phyloP scores from a whole-genome alignment of 35 echinoderm and acorn worm genomes.

The Heliocidaris tuberculata region DNA sequence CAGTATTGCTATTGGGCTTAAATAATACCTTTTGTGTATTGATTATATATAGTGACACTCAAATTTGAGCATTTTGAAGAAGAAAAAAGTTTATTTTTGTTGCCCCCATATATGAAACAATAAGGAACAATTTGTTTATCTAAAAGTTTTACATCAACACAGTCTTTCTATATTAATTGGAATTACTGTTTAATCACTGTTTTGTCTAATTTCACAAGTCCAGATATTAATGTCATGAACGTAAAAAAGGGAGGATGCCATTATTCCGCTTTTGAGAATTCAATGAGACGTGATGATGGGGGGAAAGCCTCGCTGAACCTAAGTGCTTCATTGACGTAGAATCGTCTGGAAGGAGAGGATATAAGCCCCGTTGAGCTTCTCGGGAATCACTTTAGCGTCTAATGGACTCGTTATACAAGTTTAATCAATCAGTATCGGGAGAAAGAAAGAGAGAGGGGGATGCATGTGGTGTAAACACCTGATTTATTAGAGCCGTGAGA shows the following conservation, averaged over 20 bases:
- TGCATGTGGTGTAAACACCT: conserved; percentile 21
- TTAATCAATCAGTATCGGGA: not conserved
- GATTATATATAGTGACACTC: not conserved
- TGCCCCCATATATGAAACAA: not conserved
- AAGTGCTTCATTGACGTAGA: conserved; percentile 16
- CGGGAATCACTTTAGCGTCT: not conserved
- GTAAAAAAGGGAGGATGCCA: not conserved
- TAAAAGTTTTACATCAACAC: not conserved
- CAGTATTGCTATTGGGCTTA: too few relatives aligned
- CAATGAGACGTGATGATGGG: not conserved
- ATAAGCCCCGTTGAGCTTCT: not conserved
- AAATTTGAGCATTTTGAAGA: not conserved
- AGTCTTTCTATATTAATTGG: too few relatives aligned
- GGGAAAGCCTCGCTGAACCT: not conserved
- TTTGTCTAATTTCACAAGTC: too few relatives aligned
- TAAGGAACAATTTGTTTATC: not conserved
- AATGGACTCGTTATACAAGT: conserved; percentile 37
- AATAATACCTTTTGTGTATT: too few relatives aligned
- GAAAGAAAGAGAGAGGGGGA: not conserved
- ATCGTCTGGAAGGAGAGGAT: not conserved
- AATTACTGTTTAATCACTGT: too few relatives aligned
- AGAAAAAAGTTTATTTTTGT: not conserved
- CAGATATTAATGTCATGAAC: not conserved
- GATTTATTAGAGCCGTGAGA: conserved; percentile 11
- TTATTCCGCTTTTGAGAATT: not conserved